A percentile compares a stretch with the other conserved stretches of the same genome.
phyloP scores from a whole-genome alignment of 2,113 vertebrate species.

The Spea multiplicata region DNA sequence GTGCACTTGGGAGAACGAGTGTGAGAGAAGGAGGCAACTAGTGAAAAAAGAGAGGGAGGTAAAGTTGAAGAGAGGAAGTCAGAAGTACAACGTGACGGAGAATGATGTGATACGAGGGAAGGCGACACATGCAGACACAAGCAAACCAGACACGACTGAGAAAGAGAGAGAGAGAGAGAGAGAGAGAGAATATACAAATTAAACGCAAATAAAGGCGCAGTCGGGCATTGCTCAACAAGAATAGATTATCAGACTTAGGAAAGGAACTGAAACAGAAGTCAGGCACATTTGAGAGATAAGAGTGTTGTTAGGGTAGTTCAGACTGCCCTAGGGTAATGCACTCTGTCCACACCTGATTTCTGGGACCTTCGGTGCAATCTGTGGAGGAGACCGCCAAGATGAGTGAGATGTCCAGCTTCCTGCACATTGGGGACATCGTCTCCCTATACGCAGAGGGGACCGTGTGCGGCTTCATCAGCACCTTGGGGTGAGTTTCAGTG shows the following conservation, averaged over 20 bases:
- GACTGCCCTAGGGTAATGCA: neutral
- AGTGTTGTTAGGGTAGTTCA: neutral
- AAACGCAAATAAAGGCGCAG: no score
- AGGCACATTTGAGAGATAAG: no score
- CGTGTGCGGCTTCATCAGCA: slow-evolving; percentile 97
- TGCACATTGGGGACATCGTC: slow-evolving; percentile 96
- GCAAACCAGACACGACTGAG: neutral
- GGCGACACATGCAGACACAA: neutral
- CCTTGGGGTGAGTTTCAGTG: slow-evolving; percentile 78
- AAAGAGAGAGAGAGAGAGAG: neutral
- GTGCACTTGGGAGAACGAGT: neutral
- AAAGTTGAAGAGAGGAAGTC: neutral
- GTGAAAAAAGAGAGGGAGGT: neutral
- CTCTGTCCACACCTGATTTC: neutral
- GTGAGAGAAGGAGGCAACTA: neutral
- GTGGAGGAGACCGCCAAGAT: slow-evolving; percentile 54
- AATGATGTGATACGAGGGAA: neutral
- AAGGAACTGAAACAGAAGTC: no score
- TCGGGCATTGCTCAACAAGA: no score
- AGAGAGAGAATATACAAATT: neutral
- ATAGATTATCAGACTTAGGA: no score
- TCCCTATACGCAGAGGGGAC: slow-evolving; percentile 96
- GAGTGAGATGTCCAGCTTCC: slow-evolving; percentile 97
- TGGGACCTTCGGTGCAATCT: slow-evolving; percentile 14
- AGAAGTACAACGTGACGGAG: neutral